Evolutionary conservation across 2,888 invertebrate genomes (phyloP).

Genomic region (Hemistola chrysoprasaria): DNA sequence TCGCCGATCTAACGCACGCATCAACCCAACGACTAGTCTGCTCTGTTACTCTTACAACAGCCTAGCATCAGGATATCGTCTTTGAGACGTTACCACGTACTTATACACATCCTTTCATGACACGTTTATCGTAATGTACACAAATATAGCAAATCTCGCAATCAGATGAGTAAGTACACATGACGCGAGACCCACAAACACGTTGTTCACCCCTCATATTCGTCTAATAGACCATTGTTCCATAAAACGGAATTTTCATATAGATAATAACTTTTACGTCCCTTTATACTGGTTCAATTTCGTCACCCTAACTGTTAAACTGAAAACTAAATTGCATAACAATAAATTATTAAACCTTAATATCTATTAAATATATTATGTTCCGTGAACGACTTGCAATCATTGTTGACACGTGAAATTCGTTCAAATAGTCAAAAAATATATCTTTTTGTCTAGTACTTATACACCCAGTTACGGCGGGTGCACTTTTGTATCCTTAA

Average conservation of each 20-base stretch:
- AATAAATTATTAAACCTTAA: conserved; percentile 82
- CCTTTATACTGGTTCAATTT: conserved; percentile 79
- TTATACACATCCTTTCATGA: conserved; percentile 69
- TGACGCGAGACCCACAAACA: conserved; percentile 65
- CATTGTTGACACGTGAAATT: conserved; percentile 74
- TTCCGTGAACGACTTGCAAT: conserved; percentile 74
- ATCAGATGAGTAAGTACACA: conserved; percentile 40
- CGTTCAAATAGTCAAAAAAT: conserved; percentile 82
- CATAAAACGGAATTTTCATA: conserved; percentile 60
- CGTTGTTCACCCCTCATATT: conserved; percentile 70
- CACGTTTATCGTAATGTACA: conserved; percentile 79
- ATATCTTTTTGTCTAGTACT: conserved; percentile 74
- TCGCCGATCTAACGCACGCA: conserved; percentile 59
- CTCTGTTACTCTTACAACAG: conserved; percentile 44
- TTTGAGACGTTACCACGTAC: conserved; percentile 68
- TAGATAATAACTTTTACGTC: conserved; percentile 81
- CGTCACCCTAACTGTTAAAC: conserved; percentile 77
- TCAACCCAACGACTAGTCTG: conserved; percentile 43
- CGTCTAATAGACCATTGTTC: conserved; percentile 57
- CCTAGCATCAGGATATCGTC: conserved; percentile 65
- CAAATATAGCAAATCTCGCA: conserved; percentile 73
- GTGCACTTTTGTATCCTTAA: conserved; percentile 71
- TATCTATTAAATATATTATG: conserved; percentile 71
- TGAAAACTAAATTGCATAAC: conserved; percentile 81
- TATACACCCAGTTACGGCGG: conserved; percentile 59